phyloP scores from a whole-genome alignment of 2,888 invertebrate species.

The Proisotoma minuta region DNA sequence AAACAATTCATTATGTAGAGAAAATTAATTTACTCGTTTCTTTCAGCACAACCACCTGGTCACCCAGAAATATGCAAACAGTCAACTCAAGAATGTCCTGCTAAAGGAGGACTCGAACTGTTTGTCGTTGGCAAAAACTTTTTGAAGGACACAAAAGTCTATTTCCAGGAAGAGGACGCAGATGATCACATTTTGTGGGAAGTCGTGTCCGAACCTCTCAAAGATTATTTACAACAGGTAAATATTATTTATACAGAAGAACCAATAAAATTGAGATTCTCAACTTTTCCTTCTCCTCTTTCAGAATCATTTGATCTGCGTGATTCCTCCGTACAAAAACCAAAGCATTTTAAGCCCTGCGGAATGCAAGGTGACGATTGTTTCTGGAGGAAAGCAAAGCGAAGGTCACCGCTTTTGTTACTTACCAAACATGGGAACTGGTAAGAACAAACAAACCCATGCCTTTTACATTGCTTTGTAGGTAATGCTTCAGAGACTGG shows the following conservation, averaged over 20 bases:
- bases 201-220: slow-evolving; percentile 75
- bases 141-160: slow-evolving; percentile 75
- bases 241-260: too few relatives aligned
- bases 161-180: slow-evolving; percentile 61
- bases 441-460: slow-evolving; percentile 44
- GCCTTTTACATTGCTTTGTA: slow-evolving; percentile 32
- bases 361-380: slow-evolving; percentile 69
- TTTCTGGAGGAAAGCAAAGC: slow-evolving; percentile 79
- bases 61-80: slow-evolving; percentile 88
- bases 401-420: slow-evolving; percentile 80
- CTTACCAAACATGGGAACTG: slow-evolving; percentile 56
- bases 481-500: slow-evolving; percentile 39
- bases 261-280: not conserved
- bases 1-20: not conserved
- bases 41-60: slow-evolving; percentile 81
- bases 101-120: slow-evolving; percentile 73
- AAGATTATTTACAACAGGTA: slow-evolving; percentile 82
- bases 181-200: slow-evolving; percentile 61
- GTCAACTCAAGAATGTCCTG: slow-evolving; percentile 73
- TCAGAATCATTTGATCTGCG: slow-evolving; percentile 82
- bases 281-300: too few relatives aligned
- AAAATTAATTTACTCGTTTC: not conserved
- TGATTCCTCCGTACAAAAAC: slow-evolving; percentile 71
- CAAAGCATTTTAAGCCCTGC: slow-evolving; percentile 66
- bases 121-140: slow-evolving; percentile 89